A percentile compares a stretch with the other conserved stretches of the same genome.
Conservation (phyloP, 2,888 invertebrate species). For the Chrysodeixis includens region DNA sequence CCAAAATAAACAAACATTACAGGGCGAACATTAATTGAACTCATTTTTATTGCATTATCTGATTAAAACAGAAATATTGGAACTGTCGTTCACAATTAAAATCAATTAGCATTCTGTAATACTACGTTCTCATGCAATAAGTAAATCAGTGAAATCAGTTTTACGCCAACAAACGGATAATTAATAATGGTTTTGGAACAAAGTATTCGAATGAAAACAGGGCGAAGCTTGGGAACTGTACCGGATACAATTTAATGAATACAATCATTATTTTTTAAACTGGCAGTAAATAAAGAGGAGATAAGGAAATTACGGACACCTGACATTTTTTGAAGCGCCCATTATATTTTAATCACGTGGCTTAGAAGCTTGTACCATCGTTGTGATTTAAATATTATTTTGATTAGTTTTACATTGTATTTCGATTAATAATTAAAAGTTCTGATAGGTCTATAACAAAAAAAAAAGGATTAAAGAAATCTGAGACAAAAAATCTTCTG, state of each 20-base stretch:
- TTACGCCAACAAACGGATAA: slow-evolving; percentile 51
- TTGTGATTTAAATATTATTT: background rate
- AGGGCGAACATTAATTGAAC: slow-evolving; percentile 26
- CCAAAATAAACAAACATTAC: slow-evolving; percentile 14
- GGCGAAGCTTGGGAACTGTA: slow-evolving; percentile 35
- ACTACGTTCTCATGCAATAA: slow-evolving; percentile 45
- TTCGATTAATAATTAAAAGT: background rate
- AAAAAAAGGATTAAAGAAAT: too few species aligned
- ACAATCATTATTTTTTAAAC: slow-evolving; percentile 49
- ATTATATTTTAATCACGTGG: background rate
- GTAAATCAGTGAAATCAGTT: slow-evolving; percentile 49
- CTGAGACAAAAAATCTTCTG: background rate
- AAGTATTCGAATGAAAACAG: slow-evolving; percentile 34
- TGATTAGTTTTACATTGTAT: background rate
- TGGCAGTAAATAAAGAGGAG: slow-evolving; percentile 32
- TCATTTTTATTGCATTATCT: slow-evolving; percentile 20
- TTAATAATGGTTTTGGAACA: slow-evolving; percentile 54
- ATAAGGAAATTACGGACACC: slow-evolving; percentile 27
- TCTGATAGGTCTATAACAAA: background rate
- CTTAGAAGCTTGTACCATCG: background rate
- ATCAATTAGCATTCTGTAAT: slow-evolving; percentile 27
- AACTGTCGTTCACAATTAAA: slow-evolving; percentile 29
- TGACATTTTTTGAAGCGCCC: background rate
- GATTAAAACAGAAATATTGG: slow-evolving; percentile 21
- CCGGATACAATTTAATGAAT: slow-evolving; percentile 51